A percentile compares a stretch with the other conserved stretches of the same genome.
Conservation (phyloP, 1,140 invertebrate genomes). For the Patella vulgata region DNA sequence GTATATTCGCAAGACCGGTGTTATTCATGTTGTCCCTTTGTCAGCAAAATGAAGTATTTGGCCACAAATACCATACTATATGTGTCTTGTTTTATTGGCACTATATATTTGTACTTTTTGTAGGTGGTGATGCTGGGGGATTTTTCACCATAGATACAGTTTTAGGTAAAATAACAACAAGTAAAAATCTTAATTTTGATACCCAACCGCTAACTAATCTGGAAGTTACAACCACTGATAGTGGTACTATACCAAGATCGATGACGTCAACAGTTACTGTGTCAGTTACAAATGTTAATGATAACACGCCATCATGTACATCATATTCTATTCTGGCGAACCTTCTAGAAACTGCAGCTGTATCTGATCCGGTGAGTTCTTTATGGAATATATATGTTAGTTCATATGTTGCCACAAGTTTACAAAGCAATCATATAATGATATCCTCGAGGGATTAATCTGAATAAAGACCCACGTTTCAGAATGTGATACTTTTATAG, state of each 20-base stretch:
- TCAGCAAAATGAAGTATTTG: too few relatives aligned
- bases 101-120: too few relatives aligned
- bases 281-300: conserved; percentile 38
- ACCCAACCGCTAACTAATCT: conserved; percentile 14
- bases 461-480: too few relatives aligned
- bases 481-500: too few relatives aligned
- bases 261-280: conserved; percentile 27
- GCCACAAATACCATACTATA: too few relatives aligned
- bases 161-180: conserved; percentile 23
- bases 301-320: conserved; percentile 39
- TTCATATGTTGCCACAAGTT: too few relatives aligned
- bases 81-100: too few relatives aligned
- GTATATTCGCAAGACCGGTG: too few relatives aligned
- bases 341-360: conserved; percentile 5
- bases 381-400: too few relatives aligned
- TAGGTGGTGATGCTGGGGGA: conserved; percentile 30
- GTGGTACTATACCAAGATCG: conserved; percentile 16
- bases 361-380: conserved; percentile 9
- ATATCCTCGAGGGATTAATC: too few relatives aligned
- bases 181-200: conserved; percentile 24
- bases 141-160: conserved; percentile 31
- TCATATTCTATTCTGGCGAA: neutral
- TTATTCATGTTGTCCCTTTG: too few relatives aligned
- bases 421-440: too few relatives aligned
- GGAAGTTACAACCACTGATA: conserved; percentile 31